Conservation (phyloP, 2,888 invertebrate species). For the Agriopis leucophaearia region DNA sequence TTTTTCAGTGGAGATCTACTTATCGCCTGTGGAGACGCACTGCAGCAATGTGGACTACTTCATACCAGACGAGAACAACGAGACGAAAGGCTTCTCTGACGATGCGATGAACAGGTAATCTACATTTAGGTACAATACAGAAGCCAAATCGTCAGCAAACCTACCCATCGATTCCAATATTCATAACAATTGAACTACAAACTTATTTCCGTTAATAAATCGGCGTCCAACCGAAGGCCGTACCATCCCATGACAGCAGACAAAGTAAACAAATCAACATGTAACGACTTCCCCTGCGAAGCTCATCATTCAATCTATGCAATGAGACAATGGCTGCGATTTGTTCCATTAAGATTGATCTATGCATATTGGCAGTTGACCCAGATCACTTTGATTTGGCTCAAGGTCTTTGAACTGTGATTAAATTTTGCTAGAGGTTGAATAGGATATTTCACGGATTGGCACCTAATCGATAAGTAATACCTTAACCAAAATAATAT, state of each 20-base stretch:
- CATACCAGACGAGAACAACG: conserved; percentile 95
- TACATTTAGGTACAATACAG: too few species aligned
- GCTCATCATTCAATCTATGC: conserved; percentile 35
- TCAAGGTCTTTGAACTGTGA: conserved; percentile 46
- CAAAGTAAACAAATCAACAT: conserved; percentile 21
- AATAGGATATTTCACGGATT: conserved; percentile 19
- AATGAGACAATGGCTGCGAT: conserved; percentile 41
- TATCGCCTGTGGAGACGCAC: conserved; percentile 97
- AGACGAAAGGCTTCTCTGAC: conserved; percentile 92
- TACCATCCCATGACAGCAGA: conserved; percentile 19
- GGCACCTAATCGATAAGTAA: conserved; percentile 3
- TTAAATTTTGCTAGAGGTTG: conserved; percentile 32
- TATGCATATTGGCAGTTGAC: conserved; percentile 42
- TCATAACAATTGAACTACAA: conserved; percentile 9
- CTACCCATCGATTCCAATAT: not conserved
- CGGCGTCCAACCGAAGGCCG: conserved; percentile 6
- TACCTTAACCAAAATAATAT: not conserved
- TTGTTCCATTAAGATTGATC: conserved; percentile 42
- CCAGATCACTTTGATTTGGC: conserved; percentile 47
- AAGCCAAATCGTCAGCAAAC: not conserved
- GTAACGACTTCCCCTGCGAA: conserved; percentile 24
- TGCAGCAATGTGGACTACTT: conserved; percentile 98
- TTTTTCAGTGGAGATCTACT: conserved; percentile 93
- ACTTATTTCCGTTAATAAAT: conserved; percentile 11
- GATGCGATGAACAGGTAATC: conserved; percentile 94